Conservation (phyloP, 2,888 invertebrate species). For the Apocheima hispidaria region DNA sequence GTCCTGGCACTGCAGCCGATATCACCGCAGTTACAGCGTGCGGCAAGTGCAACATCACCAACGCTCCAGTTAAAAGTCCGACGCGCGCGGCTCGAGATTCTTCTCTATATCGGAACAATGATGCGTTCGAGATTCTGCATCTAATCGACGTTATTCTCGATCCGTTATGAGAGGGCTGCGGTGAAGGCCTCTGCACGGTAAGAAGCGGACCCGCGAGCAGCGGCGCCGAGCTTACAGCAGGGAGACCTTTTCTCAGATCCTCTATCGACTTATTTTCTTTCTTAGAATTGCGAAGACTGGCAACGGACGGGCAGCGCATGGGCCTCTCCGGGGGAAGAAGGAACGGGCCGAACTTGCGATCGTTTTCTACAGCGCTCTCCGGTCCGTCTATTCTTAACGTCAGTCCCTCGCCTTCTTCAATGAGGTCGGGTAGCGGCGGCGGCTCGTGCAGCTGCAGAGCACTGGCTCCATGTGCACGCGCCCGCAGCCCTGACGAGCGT, state of each 20-base stretch:
- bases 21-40: conserved; percentile 80
- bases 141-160: conserved; percentile 91
- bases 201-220: conserved; percentile 75
- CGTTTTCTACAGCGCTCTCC: conserved; percentile 61
- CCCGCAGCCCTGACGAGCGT: conserved; percentile 87
- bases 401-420: conserved; percentile 77
- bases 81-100: conserved; percentile 96
- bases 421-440: conserved; percentile 71
- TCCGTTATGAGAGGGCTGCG: conserved; percentile 78
- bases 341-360: conserved; percentile 78
- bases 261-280: conserved; percentile 76
- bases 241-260: conserved; percentile 72
- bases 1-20: conserved; percentile 80
- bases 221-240: conserved; percentile 84
- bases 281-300: conserved; percentile 74
- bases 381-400: conserved; percentile 77
- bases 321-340: conserved; percentile 78
- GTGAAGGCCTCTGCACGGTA: conserved; percentile 67
- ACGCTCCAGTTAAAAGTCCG: conserved; percentile 86
- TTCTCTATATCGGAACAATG: conserved; percentile 93
- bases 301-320: conserved; percentile 78
- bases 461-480: conserved; percentile 79
- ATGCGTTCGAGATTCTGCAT: conserved; percentile 93
- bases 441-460: conserved; percentile 84
- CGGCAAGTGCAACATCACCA: conserved; percentile 91